Conservation (phyloP, 1,140 invertebrate genomes). For the Papilio xuthus region DNA sequence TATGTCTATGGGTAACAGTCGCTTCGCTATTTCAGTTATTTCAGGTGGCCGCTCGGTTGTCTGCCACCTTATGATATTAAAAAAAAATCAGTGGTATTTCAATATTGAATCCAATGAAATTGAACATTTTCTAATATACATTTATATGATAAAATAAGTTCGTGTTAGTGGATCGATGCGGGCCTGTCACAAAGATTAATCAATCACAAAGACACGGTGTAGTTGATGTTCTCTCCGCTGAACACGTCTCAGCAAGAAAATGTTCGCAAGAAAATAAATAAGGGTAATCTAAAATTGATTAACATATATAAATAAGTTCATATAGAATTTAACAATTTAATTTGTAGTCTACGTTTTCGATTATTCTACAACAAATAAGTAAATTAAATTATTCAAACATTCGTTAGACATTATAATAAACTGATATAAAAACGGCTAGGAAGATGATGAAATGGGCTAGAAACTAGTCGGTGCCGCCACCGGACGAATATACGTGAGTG, state of each 20-base stretch:
- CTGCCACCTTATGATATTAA: too few relatives aligned
- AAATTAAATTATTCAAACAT: too few relatives aligned
- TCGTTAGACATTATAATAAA: too few relatives aligned
- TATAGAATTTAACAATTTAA: neutral
- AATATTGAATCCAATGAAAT: neutral
- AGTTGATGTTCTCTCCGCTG: constrained; percentile 29
- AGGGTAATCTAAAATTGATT: constrained; percentile 32
- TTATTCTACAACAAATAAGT: too few relatives aligned
- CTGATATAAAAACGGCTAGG: too few relatives aligned
- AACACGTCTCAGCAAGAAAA: constrained; percentile 12
- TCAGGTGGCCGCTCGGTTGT: too few relatives aligned
- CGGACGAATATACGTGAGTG: too few relatives aligned
- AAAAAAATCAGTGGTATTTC: neutral
- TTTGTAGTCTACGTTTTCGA: neutral
- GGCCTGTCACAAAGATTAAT: constrained; percentile 34
- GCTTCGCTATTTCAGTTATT: too few relatives aligned
- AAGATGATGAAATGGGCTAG: too few relatives aligned
- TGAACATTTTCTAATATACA: neutral
- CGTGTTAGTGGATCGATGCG: constrained; percentile 28
- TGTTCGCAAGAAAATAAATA: constrained; percentile 37
- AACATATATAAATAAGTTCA: constrained; percentile 25
- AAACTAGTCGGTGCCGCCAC: too few relatives aligned
- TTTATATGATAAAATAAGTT: neutral
- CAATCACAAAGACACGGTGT: constrained; percentile 33
- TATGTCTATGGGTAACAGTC: too few relatives aligned